Conservation (phyloP, 2,113 vertebrate species). For the Syngnathoides biaculeatus region DNA sequence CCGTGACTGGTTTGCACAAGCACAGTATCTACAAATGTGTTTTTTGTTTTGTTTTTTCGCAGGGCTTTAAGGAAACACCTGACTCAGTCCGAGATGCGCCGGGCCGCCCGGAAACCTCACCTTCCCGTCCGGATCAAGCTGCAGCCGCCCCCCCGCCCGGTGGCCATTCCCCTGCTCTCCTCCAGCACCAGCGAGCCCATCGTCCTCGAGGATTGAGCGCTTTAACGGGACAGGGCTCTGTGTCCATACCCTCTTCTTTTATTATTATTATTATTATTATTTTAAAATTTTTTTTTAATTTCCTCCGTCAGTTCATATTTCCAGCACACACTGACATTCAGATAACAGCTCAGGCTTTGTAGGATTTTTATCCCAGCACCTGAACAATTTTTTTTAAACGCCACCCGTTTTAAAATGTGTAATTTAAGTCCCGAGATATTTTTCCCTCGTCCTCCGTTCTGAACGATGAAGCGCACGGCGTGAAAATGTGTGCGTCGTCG, state of each 20-base stretch:
- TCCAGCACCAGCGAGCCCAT: conserved; percentile 91
- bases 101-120: conserved; percentile 85
- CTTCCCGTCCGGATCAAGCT: conserved; percentile 83
- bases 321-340: conserved; percentile 11
- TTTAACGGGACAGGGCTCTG: conserved; percentile 31
- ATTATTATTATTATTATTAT: no score
- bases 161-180: conserved; percentile 75
- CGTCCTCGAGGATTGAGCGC: conserved; percentile 86
- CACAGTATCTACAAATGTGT: not conserved
- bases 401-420: conserved; percentile 62
- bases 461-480: conserved; percentile 66
- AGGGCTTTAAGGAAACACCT: conserved; percentile 89
- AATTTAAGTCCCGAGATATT: conserved; percentile 62
- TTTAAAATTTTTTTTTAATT: conserved; percentile 53
- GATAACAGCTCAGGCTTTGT: conserved; percentile 39
- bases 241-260: conserved; percentile 49
- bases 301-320: conserved; percentile 33
- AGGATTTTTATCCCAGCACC: conserved; percentile 58
- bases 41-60: not conserved
- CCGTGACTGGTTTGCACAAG: not conserved
- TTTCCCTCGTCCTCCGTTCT: conserved; percentile 19
- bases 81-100: conserved; percentile 87
- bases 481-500: conserved; percentile 65
- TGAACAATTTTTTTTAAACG: conserved; percentile 49
- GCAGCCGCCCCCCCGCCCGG: conserved; percentile 67